Evolutionary conservation across 2,888 invertebrate genomes (phyloP).

Genomic region (Calameuta idolon): DNA sequence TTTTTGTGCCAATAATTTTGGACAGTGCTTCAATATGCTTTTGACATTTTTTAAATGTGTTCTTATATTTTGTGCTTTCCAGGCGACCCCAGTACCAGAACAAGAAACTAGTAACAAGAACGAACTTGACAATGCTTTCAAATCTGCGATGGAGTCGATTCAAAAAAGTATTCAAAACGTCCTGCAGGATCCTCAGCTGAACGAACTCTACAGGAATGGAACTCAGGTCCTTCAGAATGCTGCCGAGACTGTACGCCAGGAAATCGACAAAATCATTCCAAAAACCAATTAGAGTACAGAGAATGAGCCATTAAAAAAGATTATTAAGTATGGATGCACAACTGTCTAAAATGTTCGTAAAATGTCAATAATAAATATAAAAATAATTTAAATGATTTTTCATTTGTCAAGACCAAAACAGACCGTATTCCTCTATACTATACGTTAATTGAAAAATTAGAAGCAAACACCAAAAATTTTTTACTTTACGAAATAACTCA

Average conservation of each 20-base stretch:
- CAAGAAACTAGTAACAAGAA: conserved; percentile 21
- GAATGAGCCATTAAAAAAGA: background rate
- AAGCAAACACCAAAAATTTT: background rate
- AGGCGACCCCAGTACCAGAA: conserved; percentile 20
- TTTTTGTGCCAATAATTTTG: background rate
- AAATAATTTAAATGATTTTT: background rate
- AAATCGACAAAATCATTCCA: conserved; percentile 43
- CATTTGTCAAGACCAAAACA: background rate
- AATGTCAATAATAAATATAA: background rate
- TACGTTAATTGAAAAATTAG: background rate
- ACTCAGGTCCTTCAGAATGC: conserved; percentile 37
- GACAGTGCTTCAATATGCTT: conserved; percentile 3
- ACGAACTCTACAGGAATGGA: conserved; percentile 36
- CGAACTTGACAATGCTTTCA: conserved; percentile 16
- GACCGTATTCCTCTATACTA: background rate
- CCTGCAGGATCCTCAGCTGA: conserved; percentile 38
- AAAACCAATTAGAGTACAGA: conserved; percentile 33
- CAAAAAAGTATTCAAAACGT: conserved; percentile 35
- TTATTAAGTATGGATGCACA: background rate
- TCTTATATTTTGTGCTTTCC: background rate
- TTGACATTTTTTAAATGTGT: background rate
- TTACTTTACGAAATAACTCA: background rate
- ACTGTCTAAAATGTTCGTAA: background rate
- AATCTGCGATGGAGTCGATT: conserved; percentile 29
- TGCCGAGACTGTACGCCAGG: conserved; percentile 36